phyloP scores from a whole-genome alignment of 2,888 invertebrate species.

The Heliothis peltigera region DNA sequence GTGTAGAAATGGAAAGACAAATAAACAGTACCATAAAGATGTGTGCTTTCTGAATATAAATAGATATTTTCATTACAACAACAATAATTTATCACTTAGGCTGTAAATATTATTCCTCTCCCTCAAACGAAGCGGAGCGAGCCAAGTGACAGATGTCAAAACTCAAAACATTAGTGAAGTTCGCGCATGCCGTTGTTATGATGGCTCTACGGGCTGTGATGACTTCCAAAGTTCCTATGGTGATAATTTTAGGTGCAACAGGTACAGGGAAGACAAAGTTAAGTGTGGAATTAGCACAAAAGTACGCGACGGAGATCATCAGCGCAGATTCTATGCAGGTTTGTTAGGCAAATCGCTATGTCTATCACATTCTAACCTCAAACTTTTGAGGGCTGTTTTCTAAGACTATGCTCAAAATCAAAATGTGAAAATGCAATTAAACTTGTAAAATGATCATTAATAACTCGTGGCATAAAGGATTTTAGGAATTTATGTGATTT shows the following conservation, averaged over 20 bases:
- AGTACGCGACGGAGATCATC: slow-evolving; percentile 97
- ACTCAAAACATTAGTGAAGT: slow-evolving; percentile 84
- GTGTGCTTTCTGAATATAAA: slow-evolving; percentile 26
- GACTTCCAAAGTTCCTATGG: slow-evolving; percentile 90
- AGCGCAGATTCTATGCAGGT: slow-evolving; percentile 99
- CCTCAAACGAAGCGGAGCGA: slow-evolving; percentile 24
- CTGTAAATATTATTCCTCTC: slow-evolving; percentile 39
- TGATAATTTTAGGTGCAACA: slow-evolving; percentile 98
- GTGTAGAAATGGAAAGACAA: slow-evolving; percentile 26
- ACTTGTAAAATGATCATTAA: background rate
- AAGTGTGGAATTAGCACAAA: slow-evolving; percentile 96
- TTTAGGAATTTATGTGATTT: background rate
- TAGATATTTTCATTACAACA: slow-evolving; percentile 34
- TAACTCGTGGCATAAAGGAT: background rate
- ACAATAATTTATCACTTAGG: slow-evolving; percentile 24
- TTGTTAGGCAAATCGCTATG: slow-evolving; percentile 51
- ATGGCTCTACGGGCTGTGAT: slow-evolving; percentile 85
- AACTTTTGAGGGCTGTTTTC: slow-evolving; percentile 50
- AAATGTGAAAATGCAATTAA: background rate
- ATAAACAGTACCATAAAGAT: slow-evolving; percentile 35
- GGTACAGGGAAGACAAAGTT: slow-evolving; percentile 99
- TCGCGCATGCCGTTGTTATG: slow-evolving; percentile 70
- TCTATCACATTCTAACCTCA: slow-evolving; percentile 74
- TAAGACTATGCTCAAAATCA: background rate
- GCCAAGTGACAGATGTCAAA: slow-evolving; percentile 52